Evolutionary conservation across 2,797 vertebrate species (phyloP), one percentile per base, ranked within the genome.

Genomic region (Zenarchopterus dispar): DNA sequence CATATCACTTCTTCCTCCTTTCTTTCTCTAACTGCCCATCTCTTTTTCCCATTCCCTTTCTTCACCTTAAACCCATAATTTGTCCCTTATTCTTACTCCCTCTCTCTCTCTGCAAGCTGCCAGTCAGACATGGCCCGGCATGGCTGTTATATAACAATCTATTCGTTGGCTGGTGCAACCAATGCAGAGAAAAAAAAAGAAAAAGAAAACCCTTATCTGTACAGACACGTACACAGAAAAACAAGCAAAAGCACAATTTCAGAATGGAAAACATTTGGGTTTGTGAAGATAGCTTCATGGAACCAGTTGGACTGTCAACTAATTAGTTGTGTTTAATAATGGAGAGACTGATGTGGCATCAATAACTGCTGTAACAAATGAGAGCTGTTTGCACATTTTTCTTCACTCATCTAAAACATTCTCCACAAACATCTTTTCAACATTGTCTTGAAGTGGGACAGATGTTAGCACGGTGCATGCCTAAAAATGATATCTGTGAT

Each of bases 81-180:
- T 69, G 63, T 70, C 70, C 53, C 63, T 55, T n/a, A 21, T 18
- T 36, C 11, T n/a, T 65, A 56, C 66, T 58, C 31, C 67, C 56
- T 46, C 53, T 58, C 36, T 58, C 36, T 52, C 59, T 82, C 63
- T 47, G 64, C 74, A 80, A 81, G 72, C 80, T 87, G 86, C 84
- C 85, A 84, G 79, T 60, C 48, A 59, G 57, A 85, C 84, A 71
- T 13, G 75, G 78, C 77, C 70, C 66, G 64, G 73, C 51, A 61
- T 17, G 56, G 65, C 82, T 45, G n/a, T 90, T 88, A 78, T 63
- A 54, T 78, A 87, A 90, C 82, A 62, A 67, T 70, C 76, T 55
- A 41, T 87, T 87, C 82, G 71, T 75, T 79, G 83, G 73, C 66
- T 50, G 48, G 6, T 58, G 69, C 55, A 50, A 56, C 77, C 2